Evolutionary conservation across 2,113 vertebrate genomes (phyloP), one percentile per base, ranked within the genome.

Genomic region (Candoia aspera): DNA sequence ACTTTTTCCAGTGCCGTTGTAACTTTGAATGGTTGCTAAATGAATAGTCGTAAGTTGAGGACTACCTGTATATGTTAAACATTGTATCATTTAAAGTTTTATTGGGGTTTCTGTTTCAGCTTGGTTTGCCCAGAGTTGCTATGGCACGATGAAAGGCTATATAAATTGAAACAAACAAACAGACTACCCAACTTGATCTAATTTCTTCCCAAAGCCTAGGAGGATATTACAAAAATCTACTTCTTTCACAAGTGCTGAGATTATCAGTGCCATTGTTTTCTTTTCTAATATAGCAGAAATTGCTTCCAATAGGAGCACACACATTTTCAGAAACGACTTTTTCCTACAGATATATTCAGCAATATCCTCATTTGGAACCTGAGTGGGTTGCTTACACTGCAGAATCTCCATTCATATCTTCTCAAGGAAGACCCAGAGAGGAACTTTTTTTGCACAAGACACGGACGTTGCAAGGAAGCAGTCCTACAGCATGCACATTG

Each of bases 401-500:
- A 33, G 73, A 79, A 54, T 57, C 12, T 87, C 21, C 33, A 5
- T 84, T 84, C 8, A 2, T 64, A 23, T 89, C 24, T 10, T 87
- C 13, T 13, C 23, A 37, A 87, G 11, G 23, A 62, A 87, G 42
- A 42, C 19, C 19, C 23, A 37, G 2, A 42, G 11, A 59, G 23
- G n/a, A 42, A 3, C 13, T 3, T 8, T 37, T 37, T 29, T 26
- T 2, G 15, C 17, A 23, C 29, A 60, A 15, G 33, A 8, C 26
- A n/a, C 0, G 17, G 33, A 79, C 42, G 29, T 84, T 19, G 13
- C 49, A 57, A 33, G 13, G 59, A 46, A 94, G 89, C 6, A 6
- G 2, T 73, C 89, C 87, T 93, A 84, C 29, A 79, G 49, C 46
- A 93, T 93, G 89, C 93, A 46, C 92, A 59, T 91, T 84, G 49